A percentile compares a stretch with the other conserved stretches of the same genome.
phyloP scores from a whole-genome alignment of 2,888 invertebrate genomes.

The Vesta saturnalis region DNA sequence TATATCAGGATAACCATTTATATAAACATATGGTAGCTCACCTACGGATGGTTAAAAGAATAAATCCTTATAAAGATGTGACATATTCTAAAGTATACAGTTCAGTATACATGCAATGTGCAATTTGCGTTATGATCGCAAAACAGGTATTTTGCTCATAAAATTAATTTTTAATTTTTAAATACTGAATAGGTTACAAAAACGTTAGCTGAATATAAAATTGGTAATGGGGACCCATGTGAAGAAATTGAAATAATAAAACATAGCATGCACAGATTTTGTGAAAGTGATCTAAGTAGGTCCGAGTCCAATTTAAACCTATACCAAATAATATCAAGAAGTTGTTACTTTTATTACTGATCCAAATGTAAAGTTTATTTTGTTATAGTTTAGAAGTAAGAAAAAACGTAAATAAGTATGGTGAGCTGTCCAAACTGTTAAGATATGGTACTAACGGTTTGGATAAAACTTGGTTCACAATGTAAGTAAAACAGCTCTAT shows the following conservation, averaged over 20 bases:
- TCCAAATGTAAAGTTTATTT: too few species aligned
- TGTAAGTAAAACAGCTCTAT: too few species aligned
- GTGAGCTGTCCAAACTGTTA: neutral
- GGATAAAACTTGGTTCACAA: neutral
- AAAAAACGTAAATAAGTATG: neutral
- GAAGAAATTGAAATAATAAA: constrained; percentile 15
- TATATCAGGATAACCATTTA: too few species aligned
- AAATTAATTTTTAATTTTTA: too few species aligned
- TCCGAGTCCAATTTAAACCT: constrained; percentile 22
- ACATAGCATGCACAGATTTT: constrained; percentile 29
- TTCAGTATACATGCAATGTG: constrained; percentile 44
- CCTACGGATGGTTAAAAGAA: neutral
- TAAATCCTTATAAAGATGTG: neutral
- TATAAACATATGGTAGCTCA: too few species aligned
- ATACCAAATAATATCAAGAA: too few species aligned
- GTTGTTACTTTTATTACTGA: too few species aligned
- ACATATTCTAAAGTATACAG: constrained; percentile 19
- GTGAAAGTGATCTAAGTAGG: constrained; percentile 40
- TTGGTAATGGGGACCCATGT: constrained; percentile 16
- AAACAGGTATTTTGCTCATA: constrained; percentile 35
- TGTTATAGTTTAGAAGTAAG: too few species aligned
- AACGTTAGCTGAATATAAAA: constrained; percentile 18
- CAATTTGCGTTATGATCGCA: constrained; percentile 43
- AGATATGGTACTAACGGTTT: neutral
- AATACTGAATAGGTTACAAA: constrained; percentile 37